A percentile compares a stretch with the other conserved stretches of the same genome.
phyloP scores from a whole-genome alignment of 2,113 vertebrate species.

The Budorcas taxicolor region DNA sequence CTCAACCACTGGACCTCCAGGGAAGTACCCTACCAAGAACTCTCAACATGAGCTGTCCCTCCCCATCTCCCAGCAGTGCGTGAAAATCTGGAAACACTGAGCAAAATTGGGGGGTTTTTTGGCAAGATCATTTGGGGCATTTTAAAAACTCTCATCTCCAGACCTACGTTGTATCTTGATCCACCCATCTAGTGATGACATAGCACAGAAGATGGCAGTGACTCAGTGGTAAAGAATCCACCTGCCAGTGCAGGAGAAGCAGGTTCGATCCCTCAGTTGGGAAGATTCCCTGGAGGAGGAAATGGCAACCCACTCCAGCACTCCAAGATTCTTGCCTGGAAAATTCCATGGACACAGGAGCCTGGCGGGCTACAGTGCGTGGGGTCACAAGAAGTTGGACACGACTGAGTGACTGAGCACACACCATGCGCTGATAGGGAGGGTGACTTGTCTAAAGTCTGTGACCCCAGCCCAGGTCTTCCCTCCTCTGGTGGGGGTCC shows the following conservation, averaged over 20 bases:
- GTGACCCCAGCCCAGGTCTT: not conserved
- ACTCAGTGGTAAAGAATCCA: not conserved
- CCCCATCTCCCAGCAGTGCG: too few relatives aligned
- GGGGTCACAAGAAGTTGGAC: not conserved
- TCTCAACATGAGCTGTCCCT: not conserved
- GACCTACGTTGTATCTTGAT: not conserved
- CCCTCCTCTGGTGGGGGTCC: not conserved
- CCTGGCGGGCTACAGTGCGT: accelerated
- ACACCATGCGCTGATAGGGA: not conserved
- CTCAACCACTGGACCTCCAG: not conserved
- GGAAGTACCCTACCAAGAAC: not conserved
- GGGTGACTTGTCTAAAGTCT: not conserved
- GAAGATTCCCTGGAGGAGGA: not conserved
- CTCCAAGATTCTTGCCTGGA: not conserved
- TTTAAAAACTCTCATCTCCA: not conserved
- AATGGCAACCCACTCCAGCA: not conserved
- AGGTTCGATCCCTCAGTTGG: not conserved
- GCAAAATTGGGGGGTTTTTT: not conserved
- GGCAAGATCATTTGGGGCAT: not conserved
- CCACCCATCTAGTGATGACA: not conserved
- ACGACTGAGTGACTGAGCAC: accelerated
- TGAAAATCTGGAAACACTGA: not conserved
- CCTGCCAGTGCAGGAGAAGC: not conserved
- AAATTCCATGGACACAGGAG: not conserved
- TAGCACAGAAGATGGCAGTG: too few relatives aligned